Percentiles rank a stretch among this genome's conserved stretches.
Conservation (phyloP, 2,113 vertebrate species). For the Ameiurus melas region DNA sequence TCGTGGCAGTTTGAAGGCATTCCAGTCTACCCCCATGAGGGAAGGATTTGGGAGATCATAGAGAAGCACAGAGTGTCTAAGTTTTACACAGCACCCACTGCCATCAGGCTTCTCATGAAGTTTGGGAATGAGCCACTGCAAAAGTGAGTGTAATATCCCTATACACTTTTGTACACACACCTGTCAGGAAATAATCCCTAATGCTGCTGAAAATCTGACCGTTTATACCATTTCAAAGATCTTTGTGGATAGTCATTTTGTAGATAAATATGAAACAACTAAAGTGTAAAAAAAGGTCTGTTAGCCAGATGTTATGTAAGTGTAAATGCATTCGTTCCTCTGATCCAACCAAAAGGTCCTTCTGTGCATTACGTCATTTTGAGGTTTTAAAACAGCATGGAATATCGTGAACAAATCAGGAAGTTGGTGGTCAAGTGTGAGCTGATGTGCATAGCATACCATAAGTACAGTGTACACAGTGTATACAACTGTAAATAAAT, state of each 20-base stretch:
- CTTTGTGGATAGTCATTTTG: no score
- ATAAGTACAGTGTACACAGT: background rate
- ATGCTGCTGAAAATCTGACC: background rate
- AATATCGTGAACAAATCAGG: background rate
- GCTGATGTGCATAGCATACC: background rate
- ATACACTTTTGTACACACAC: background rate
- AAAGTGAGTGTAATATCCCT: conserved; percentile 61
- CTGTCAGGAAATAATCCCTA: background rate
- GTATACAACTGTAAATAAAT: background rate
- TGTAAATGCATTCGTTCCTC: background rate
- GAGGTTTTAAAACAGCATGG: background rate
- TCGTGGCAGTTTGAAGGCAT: conserved; percentile 74
- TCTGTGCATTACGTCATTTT: no score
- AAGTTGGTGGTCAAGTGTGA: background rate
- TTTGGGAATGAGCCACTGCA: conserved; percentile 70
- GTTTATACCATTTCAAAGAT: background rate
- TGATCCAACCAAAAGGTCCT: background rate
- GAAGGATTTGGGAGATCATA: conserved; percentile 75
- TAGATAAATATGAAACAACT: no score
- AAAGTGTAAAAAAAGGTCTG: no score
- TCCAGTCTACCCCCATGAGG: conserved; percentile 73
- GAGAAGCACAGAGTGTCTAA: conserved; percentile 77
- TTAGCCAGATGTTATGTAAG: background rate
- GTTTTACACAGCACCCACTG: conserved; percentile 79
- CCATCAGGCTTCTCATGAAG: conserved; percentile 78